Evolutionary conservation across 2,888 invertebrate species (phyloP).

Genomic region (Harpagoxenus sublaevis): DNA sequence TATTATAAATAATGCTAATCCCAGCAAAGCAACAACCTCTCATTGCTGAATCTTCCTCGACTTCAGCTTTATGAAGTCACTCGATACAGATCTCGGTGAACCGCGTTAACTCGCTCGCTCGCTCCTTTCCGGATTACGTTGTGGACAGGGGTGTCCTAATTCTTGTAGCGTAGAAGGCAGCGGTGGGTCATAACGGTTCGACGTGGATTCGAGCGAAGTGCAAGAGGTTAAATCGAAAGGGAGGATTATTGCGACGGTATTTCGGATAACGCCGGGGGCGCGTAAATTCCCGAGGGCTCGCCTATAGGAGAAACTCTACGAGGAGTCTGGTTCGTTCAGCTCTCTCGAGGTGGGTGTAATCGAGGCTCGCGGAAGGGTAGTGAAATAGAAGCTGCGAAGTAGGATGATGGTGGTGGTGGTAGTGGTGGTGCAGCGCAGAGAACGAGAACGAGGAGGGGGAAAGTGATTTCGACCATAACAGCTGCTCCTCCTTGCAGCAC

Average conservation of each 20-base stretch:
- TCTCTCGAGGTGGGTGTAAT: conserved; percentile 65
- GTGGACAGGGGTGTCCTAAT: conserved; percentile 38
- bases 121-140: conserved; percentile 41
- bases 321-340: conserved; percentile 32
- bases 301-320: conserved; percentile 22
- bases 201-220: conserved; percentile 49
- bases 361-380: conserved; percentile 64
- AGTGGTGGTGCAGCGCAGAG: conserved; percentile 45
- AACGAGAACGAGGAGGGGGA: conserved; percentile 65
- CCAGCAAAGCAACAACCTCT: background rate
- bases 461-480: conserved; percentile 80
- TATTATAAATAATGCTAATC: conserved; percentile 9
- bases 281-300: conserved; percentile 69
- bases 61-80: background rate
- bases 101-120: conserved; percentile 15
- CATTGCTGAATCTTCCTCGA: background rate
- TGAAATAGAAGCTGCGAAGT: conserved; percentile 68
- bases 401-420: background rate
- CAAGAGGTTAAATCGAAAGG: conserved; percentile 65
- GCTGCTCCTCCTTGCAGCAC: conserved; percentile 72
- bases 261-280: conserved; percentile 66
- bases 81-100: conserved; percentile 29
- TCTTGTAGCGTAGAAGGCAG: conserved; percentile 17
- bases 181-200: conserved; percentile 44
- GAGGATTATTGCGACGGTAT: conserved; percentile 71